Conservation (phyloP, 1,140 invertebrate species). For the Drosophila lacteicornis region DNA sequence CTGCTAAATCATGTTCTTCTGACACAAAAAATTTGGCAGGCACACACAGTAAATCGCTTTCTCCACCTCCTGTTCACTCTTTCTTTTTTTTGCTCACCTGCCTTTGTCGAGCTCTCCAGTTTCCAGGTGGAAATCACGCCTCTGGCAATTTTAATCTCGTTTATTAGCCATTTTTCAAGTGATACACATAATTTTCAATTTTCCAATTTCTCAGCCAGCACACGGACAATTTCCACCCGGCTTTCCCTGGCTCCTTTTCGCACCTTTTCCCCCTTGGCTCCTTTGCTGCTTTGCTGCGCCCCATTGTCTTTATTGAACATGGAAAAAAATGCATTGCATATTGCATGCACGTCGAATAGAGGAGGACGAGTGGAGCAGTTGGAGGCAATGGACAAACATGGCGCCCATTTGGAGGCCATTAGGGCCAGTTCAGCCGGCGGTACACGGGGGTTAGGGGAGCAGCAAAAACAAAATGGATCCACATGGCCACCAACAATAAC, state of each 20-base stretch:
- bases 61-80: too few species aligned
- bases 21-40: constrained; percentile 10
- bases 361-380: constrained; percentile 4
- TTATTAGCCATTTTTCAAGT: constrained; percentile 83
- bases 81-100: constrained; percentile 1
- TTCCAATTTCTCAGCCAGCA: constrained; percentile 70
- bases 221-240: constrained; percentile 53
- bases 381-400: constrained; percentile 55
- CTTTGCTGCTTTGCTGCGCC: constrained; percentile 17
- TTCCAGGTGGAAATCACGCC: constrained; percentile 64
- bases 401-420: constrained; percentile 71
- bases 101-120: constrained; percentile 25
- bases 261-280: constrained; percentile 6
- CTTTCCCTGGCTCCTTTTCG: constrained; percentile 10
- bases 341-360: constrained; percentile 36
- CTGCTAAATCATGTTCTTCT: constrained; percentile 4
- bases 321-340: constrained; percentile 73
- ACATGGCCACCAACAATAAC: constrained; percentile 55
- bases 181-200: constrained; percentile 82
- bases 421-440: constrained; percentile 33
- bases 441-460: neutral
- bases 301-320: constrained; percentile 79
- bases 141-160: constrained; percentile 79
- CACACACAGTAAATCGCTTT: constrained; percentile 12
- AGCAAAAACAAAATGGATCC: constrained; percentile 58